Evolutionary conservation across 2,113 vertebrate genomes (phyloP), one percentile per base, ranked within the genome.

Genomic region (Spea multiplicata): DNA sequence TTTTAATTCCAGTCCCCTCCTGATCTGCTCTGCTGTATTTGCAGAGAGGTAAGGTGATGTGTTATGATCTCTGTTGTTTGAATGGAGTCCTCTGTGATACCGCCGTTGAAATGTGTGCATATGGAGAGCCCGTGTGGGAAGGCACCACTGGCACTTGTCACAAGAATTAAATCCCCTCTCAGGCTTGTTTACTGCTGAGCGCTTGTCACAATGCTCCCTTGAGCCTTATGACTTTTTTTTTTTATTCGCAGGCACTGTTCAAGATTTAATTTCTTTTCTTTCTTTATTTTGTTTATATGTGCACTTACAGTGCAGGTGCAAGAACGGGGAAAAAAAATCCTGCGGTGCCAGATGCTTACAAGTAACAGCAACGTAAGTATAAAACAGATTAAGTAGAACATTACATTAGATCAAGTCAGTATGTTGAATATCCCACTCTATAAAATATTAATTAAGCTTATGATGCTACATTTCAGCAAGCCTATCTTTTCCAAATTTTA

Each of bases 101-200:
- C 82, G 84, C 80, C 64, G 81, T 83, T 85, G 86, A 89, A 89
- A 88, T 83, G 84, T 86, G 86, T 87, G 88, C 91, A 91, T 91
- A 89, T 90, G 91, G 89, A 81, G 82, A 84, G 87, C 85, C 88
- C 87, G 79, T 86, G 88, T 86, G 90, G 90, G 88, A 89, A 81
- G 85, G 87, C 89, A 91, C 89, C 89, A 87, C 86, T 84, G 91
- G 89, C 78, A 64, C 88, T 90, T 93, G 91, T 94, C 92, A 91
- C 81, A 91, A 92, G 91, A 92, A 93, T 92, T 89, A 93, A 91
- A 91, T 92, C 88, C 55, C 89, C 89, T 90, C 88, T 90, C 90
- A 90, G 87, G 89, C 88, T 89, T 92, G 91, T 91, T 93, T 92
- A 92, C 91, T 92, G 92, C 90, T 92, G 89, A 89, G 88, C 84